Percentiles rank a stretch among this genome's conserved stretches.
phyloP scores from a whole-genome alignment of 2,888 invertebrate genomes.

The Frankliniella intonsa region DNA sequence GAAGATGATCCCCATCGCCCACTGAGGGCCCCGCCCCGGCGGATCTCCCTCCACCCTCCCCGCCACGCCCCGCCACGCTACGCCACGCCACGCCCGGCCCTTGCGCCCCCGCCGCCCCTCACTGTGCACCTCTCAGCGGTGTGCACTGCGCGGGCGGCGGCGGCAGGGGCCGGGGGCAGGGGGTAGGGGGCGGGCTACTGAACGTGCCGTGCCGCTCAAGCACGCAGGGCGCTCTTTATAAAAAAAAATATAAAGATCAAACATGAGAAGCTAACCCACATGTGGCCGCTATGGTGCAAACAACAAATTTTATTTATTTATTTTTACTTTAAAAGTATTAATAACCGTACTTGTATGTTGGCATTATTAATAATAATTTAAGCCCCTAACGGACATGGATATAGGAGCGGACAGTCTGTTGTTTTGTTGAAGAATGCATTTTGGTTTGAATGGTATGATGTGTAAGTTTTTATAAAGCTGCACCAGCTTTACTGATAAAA shows the following conservation, averaged over 20 bases:
- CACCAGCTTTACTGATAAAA: too few species aligned
- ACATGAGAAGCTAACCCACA: slow-evolving; percentile 1
- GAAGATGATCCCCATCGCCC: slow-evolving; percentile 77
- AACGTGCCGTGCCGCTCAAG: background rate
- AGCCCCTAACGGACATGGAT: slow-evolving; percentile 22
- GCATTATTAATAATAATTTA: slow-evolving; percentile 26
- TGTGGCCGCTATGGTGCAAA: background rate
- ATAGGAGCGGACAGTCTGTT: slow-evolving; percentile 11
- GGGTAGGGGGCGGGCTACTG: too few species aligned
- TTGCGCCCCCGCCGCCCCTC: background rate
- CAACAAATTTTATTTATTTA: slow-evolving; percentile 9
- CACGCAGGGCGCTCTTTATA: background rate
- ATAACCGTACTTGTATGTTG: slow-evolving; percentile 8
- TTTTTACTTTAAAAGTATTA: slow-evolving; percentile 25
- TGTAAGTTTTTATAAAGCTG: too few species aligned
- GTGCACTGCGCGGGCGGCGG: background rate
- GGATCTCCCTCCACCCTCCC: background rate
- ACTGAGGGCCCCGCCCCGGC: slow-evolving; percentile 41
- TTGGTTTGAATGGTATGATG: background rate
- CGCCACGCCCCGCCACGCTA: background rate
- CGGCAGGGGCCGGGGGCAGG: background rate
- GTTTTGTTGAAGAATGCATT: slow-evolving; percentile 25
- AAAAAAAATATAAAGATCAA: background rate
- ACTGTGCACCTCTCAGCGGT: background rate
- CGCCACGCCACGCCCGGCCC: background rate